Conservation (phyloP, 2,888 invertebrate species). For the Coleophora flavipennella region DNA sequence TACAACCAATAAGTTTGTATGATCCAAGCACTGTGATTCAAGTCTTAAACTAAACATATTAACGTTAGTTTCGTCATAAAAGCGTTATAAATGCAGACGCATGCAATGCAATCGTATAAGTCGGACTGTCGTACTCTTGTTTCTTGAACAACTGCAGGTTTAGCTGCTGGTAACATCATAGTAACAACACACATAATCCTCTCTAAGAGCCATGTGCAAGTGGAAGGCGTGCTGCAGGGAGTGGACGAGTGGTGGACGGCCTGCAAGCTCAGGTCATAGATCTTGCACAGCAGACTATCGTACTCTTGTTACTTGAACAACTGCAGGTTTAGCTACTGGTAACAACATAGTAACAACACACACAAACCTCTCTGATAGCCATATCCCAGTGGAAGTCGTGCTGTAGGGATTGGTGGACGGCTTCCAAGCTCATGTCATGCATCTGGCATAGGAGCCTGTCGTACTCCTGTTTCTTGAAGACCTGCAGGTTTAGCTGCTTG, state of each 20-base stretch:
- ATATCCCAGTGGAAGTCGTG: constrained; percentile 74
- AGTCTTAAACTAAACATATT: no score
- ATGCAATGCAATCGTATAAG: no score
- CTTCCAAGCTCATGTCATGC: constrained; percentile 41
- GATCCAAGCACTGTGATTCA: no score
- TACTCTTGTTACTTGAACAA: constrained; percentile 68
- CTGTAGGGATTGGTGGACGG: constrained; percentile 47
- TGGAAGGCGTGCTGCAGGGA: no score
- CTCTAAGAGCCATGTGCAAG: neutral
- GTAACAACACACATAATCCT: neutral
- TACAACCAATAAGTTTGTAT: no score
- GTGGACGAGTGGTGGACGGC: no score
- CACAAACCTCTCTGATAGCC: constrained; percentile 59
- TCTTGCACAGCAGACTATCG: constrained; percentile 28
- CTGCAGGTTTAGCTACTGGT: constrained; percentile 71
- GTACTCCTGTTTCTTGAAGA: constrained; percentile 68
- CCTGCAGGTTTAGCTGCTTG: constrained; percentile 69
- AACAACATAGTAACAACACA: constrained; percentile 32
- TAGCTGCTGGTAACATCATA: constrained; percentile 69
- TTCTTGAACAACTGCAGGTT: constrained; percentile 70
- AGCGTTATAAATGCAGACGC: no score
- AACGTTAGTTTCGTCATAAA: no score
- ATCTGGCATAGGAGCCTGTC: constrained; percentile 62
- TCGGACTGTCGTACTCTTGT: constrained; percentile 54
- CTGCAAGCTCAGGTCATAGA: no score